Percentiles rank a stretch among this genome's conserved stretches.
These are phyloP conservation scores for Ligdia adustata DNA, from an alignment of 2,888 invertebrate species.

Conservation along the genomic window DNA sequence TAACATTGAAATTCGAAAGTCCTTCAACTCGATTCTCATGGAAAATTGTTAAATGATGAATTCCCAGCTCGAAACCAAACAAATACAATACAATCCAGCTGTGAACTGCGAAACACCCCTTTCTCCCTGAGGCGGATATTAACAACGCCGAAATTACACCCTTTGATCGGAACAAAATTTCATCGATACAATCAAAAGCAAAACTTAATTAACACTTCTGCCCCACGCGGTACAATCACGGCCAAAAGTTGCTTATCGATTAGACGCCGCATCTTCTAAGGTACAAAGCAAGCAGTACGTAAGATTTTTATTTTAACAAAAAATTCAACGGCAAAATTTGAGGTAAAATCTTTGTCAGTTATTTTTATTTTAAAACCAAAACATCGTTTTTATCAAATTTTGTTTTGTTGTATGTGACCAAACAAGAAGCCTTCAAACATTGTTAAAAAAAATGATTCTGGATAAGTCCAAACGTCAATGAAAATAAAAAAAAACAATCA, in stretches of 20 bases:
- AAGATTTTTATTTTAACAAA: neutral
- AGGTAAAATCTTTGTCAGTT: no score
- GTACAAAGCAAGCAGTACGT: neutral
- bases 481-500: no score
- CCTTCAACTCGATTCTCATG: slow-evolving; percentile 5
- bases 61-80: slow-evolving; percentile 9
- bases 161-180: slow-evolving; percentile 38
- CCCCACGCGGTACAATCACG: slow-evolving; percentile 29
- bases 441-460: no score
- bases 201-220: slow-evolving; percentile 39
- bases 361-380: no score
- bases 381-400: no score
- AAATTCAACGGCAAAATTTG: no score
- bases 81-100: slow-evolving; percentile 10
- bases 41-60: neutral
- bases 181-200: slow-evolving; percentile 35
- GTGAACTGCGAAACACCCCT: neutral
- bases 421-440: no score
- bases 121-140: slow-evolving; percentile 6
- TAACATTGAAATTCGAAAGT: neutral
- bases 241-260: slow-evolving; percentile 57
- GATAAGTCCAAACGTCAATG: no score
- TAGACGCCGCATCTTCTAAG: slow-evolving; percentile 49
- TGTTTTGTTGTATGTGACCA: no score
- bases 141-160: slow-evolving; percentile 32